Evolutionary conservation across 2,888 invertebrate species (phyloP).

Genomic region (Eupithecia subfuscata): DNA sequence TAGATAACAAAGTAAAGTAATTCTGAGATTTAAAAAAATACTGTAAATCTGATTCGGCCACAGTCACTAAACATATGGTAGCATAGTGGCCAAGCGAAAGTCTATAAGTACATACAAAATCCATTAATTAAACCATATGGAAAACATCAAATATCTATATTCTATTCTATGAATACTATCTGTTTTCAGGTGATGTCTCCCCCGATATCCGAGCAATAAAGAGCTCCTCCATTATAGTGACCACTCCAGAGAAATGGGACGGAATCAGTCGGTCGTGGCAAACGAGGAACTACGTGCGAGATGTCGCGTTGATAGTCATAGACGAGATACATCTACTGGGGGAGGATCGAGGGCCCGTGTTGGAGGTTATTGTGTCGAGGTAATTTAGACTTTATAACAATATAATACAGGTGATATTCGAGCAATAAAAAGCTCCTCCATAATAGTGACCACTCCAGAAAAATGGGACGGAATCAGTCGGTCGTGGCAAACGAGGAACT

Average conservation of each 20-base stretch:
- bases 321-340: conserved; percentile 99
- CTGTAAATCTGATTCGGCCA: too few species aligned
- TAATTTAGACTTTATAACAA: conserved; percentile 41
- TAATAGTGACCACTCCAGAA: conserved; percentile 99
- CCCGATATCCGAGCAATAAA: conserved; percentile 94
- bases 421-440: conserved; percentile 92
- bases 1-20: too few species aligned
- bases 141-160: background rate
- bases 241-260: conserved; percentile 99
- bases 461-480: conserved; percentile 99
- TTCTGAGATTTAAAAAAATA: too few species aligned
- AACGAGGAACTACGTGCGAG: conserved; percentile 95
- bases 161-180: background rate
- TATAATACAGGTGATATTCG: conserved; percentile 46
- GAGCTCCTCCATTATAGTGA: conserved; percentile 96
- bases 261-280: conserved; percentile 99
- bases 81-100: too few species aligned
- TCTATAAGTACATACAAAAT: too few species aligned
- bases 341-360: conserved; percentile 93
- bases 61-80: too few species aligned
- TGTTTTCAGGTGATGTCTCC: conserved; percentile 84
- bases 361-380: conserved; percentile 98
- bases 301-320: conserved; percentile 96
- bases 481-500: conserved; percentile 98
- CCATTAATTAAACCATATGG: too few species aligned